These are phyloP conservation scores for Zoanthus gigantus DNA, from an alignment of 92 coral and sea anemone genomes.

Conservation along the genomic window DNA sequence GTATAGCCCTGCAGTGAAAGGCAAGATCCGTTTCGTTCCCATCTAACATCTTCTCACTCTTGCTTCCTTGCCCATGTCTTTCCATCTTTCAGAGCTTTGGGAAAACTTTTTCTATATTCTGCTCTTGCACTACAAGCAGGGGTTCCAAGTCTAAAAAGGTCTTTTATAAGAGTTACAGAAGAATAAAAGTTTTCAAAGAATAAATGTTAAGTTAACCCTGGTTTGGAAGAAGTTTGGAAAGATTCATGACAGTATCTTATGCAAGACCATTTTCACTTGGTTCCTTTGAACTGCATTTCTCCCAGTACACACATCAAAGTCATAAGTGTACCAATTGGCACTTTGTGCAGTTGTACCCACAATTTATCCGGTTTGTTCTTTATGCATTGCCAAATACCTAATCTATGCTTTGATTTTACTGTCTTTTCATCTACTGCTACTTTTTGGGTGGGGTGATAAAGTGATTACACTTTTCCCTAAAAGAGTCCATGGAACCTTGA, in stretches of 20 bases:
- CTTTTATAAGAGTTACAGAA: constrained; percentile 16
- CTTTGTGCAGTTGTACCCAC: constrained; percentile 41
- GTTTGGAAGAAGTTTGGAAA: constrained; percentile 21
- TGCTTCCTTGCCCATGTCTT: constrained; percentile 29
- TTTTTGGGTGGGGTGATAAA: constrained; percentile 38
- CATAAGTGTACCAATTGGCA: constrained; percentile 26
- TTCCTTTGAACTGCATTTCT: constrained; percentile 20
- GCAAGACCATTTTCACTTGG: constrained; percentile 30
- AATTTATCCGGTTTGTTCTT: constrained; percentile 31
- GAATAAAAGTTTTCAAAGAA: constrained; percentile 1
- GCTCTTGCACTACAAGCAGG: constrained; percentile 23
- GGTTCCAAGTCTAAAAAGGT: constrained; percentile 26
- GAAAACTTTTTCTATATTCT: constrained; percentile 16
- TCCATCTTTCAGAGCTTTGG: constrained; percentile 28
- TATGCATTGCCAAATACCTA: constrained; percentile 36
- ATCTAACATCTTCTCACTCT: constrained; percentile 12
- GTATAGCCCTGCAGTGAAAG: not conserved
- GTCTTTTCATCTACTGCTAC: constrained; percentile 27
- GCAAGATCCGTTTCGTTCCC: constrained; percentile 26
- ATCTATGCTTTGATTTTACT: constrained; percentile 24
- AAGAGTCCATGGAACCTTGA: constrained; percentile 14
- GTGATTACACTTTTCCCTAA: constrained; percentile 23
- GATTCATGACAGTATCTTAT: not conserved
- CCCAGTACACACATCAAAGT: constrained; percentile 25
- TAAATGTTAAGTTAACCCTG: constrained; percentile 7